Base-by-base conservation (phyloP, 2,113 vertebrate species). In the Ascaphus truei region DNA sequence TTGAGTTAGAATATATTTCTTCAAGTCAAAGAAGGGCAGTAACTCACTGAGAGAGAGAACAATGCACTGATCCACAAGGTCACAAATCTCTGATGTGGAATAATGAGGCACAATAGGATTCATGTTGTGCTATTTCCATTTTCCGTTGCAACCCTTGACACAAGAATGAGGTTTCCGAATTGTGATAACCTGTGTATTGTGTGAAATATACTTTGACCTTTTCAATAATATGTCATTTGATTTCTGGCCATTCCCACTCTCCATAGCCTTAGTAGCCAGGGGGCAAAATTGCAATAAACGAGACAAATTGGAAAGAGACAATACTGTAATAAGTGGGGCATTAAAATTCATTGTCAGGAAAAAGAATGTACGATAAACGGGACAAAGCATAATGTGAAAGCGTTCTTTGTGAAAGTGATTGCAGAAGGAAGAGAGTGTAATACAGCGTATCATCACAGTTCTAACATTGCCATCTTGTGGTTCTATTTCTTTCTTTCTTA, bases 341-440 rank as follows among this genome's bases (percentile, higher is more conserved):
- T 71, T 71, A 71, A 71, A 71, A 71, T 71, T 71, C 67, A 71
- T 71, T 61, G 67, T 52, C 57, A 71, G 57, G 66, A 26, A 71
- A 60, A 69, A 51, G 36, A 59, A 68, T 36, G 67, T 23, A 48
- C 67, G 18, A 71, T 71, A 71, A 71, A 71, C 47, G 61, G 67
- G 43, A 71, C 67, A 52, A 39, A 52, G 31, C 55, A 29, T 41
- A 71, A 71, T 71, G 34, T 23, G 57, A 30, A 39, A 34, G 57
- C 36, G 9, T 23, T 51, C 16, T 34, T 33, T 27, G 41, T 48
- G 65, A 68, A 52, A 69, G 43, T 26, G 6, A 51, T 12, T 31
- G 66, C 22, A 36, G 25, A 55, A n/a, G 4, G 29, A 5, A 5
- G 4, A 10, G 23, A 51, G 18, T 12, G n/a, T 2, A 36, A 52